Evolutionary conservation across 1,140 invertebrate genomes (phyloP).

Genomic region (Archivesica marissinica): DNA sequence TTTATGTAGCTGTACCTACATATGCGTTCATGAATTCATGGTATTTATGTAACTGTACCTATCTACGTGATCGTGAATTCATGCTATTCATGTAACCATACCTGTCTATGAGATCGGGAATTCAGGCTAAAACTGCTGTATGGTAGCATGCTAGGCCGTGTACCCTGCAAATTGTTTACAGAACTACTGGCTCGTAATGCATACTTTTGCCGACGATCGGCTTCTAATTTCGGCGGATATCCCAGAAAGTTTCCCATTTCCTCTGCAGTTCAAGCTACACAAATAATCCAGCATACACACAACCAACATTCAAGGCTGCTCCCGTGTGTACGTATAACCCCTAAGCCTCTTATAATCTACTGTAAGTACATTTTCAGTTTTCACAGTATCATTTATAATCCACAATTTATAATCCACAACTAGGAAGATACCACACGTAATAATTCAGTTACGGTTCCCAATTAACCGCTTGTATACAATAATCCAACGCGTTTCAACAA

Average conservation of each 20-base stretch:
- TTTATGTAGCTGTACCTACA: too few species aligned
- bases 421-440: too few species aligned
- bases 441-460: too few species aligned
- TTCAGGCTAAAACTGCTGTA: constrained; percentile 22
- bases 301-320: background rate
- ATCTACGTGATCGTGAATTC: too few species aligned
- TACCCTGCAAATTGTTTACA: background rate
- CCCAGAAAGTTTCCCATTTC: constrained; percentile 37
- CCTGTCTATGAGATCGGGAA: background rate
- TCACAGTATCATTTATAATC: too few species aligned
- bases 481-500: too few species aligned
- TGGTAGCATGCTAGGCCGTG: constrained; percentile 6
- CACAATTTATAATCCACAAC: too few species aligned
- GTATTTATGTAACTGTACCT: too few species aligned
- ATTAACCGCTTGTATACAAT: too few species aligned
- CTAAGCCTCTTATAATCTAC: background rate
- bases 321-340: background rate
- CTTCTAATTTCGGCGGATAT: constrained; percentile 26
- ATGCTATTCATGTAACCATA: background rate
- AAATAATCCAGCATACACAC: too few species aligned
- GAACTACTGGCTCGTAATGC: background rate
- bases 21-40: too few species aligned
- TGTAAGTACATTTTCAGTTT: background rate
- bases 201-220: background rate
- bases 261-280: background rate